Base-by-base conservation (phyloP, 2,888 invertebrate genomes). In the Fissipunctia ypsillon region DNA sequence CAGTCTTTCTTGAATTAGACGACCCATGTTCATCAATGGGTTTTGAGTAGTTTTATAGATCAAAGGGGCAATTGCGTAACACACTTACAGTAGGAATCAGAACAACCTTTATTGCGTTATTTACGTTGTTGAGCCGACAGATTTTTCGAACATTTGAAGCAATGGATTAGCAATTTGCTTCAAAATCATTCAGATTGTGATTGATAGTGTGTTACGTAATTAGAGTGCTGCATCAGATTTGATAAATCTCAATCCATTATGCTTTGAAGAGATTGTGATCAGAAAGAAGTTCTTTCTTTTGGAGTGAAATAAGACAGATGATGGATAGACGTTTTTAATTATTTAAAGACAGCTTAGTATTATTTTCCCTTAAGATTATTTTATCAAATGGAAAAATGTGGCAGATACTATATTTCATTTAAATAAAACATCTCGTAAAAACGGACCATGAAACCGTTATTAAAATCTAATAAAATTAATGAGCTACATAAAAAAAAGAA, bases 391-490 rank as follows among this genome's bases (percentile, higher is more conserved):
- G 31, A 41, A 41, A 41, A 61, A 66, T 38, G 2, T 71, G 68
- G 14, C 41, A 67, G 28, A n/a, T 45, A 45, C 45, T 50, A 50
- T 80, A 61, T 61, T 69, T 69, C 22, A 57, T 57, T 63, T 48
- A 38, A 54, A 75, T 80, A 75, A 68, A 80, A 84, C 54, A 54
- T 43, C n/a, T 25, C 10, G 41, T 67, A 79, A 67, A 80, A 73
- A 69, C 35, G 28, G 10, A 52, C 60, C 64, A 50, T 68, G 31
- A 38, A 59, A 82, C 85, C 83, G 81, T 81, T 85, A 81, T 82
- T 69, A 54, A 25, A 76, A 69, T 68, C 65, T 57, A 82, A 71
- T 82, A 85, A 85, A 81, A 85, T 85, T 77, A 85, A 81, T 77
- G 83, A 82, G 54, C 45, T 38, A 35, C 10, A 74, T 43, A 73